phyloP scores from a whole-genome alignment of 2,113 vertebrate species.

The Leuciscus idus region DNA sequence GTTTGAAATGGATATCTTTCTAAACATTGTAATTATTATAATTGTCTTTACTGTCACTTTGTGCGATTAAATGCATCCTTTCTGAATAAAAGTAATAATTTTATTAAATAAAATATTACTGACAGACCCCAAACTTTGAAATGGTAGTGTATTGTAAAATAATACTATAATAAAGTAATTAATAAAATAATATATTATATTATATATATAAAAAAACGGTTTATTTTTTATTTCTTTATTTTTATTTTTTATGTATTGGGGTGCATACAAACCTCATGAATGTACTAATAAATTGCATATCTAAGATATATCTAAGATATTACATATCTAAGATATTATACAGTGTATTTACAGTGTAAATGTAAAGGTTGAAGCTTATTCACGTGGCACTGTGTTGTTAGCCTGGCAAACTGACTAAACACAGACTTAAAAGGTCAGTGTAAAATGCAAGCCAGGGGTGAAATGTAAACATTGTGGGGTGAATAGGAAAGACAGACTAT shows the following conservation, averaged over 20 bases:
- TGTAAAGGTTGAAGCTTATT: slow-evolving; percentile 41
- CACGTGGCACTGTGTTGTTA: slow-evolving; percentile 46
- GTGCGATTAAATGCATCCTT: not conserved
- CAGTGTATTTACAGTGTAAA: not conserved
- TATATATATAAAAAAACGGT: no score
- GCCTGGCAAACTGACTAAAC: slow-evolving; percentile 57
- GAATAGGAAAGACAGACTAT: slow-evolving; percentile 21
- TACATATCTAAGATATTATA: not conserved
- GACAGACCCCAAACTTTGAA: no score
- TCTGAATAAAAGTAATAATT: not conserved
- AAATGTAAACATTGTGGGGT: slow-evolving; percentile 62
- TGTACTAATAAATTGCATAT: not conserved
- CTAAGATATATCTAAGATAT: no score
- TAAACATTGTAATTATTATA: not conserved
- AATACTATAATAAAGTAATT: no score
- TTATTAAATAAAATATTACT: no score
- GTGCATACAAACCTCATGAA: not conserved
- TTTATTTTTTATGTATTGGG: not conserved
- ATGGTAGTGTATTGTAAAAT: no score
- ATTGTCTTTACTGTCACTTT: not conserved
- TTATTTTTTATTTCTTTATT: not conserved
- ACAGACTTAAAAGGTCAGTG: slow-evolving; percentile 58
- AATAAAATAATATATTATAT: no score
- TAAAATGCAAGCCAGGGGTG: slow-evolving; percentile 47
- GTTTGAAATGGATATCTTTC: not conserved